phyloP scores from a whole-genome alignment of 2,888 invertebrate species.

The Tuberolachnus salignus region DNA sequence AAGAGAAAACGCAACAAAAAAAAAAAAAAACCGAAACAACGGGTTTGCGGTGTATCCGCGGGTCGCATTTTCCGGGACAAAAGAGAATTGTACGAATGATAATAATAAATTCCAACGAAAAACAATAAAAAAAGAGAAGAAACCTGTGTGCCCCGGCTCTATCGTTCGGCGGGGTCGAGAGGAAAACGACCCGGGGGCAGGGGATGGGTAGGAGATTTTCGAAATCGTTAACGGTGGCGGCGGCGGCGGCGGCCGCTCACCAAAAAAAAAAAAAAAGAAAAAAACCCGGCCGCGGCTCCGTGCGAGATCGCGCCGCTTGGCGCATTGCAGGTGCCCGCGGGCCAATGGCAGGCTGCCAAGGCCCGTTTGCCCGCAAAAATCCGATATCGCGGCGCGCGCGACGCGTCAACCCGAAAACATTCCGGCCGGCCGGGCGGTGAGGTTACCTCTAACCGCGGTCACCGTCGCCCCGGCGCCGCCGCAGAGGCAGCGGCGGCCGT shows the following conservation, averaged over 20 bases:
- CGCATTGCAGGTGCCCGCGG: conserved; percentile 61
- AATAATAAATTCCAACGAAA: too few species aligned
- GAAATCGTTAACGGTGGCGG: conserved; percentile 16
- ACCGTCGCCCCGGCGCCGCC: not conserved
- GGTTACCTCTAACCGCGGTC: conserved; percentile 27
- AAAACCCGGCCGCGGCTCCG: conserved; percentile 28
- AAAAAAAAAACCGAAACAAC: too few species aligned
- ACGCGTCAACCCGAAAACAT: conserved; percentile 70
- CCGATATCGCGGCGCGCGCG: conserved; percentile 77
- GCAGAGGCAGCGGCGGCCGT: too few species aligned
- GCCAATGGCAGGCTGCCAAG: conserved; percentile 70
- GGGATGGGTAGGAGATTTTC: not conserved
- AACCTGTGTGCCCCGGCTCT: too few species aligned
- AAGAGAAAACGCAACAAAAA: not conserved
- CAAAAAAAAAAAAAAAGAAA: too few species aligned
- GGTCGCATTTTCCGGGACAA: too few species aligned
- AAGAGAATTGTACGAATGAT: too few species aligned
- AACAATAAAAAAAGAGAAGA: too few species aligned
- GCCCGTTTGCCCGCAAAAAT: conserved; percentile 65
- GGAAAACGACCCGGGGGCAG: not conserved
- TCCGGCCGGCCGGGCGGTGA: conserved; percentile 63
- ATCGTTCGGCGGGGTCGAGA: not conserved
- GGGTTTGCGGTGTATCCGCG: too few species aligned
- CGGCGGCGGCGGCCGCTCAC: not conserved
- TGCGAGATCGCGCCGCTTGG: conserved; percentile 59